A percentile compares a stretch with the other conserved stretches of the same genome.
phyloP scores from a whole-genome alignment of 2,888 invertebrate species.

The Hylaea fasciaria region DNA sequence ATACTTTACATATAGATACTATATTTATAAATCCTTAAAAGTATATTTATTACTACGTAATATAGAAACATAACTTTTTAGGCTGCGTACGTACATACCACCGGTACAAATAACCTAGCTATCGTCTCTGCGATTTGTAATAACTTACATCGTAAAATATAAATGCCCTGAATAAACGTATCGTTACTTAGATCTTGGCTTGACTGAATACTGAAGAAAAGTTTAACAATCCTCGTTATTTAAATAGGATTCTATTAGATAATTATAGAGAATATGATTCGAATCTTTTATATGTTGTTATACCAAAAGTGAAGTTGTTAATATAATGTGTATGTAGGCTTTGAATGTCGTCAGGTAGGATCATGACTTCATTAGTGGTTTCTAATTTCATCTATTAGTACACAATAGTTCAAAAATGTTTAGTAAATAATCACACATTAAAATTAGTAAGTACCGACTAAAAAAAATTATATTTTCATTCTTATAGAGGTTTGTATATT shows the following conservation, averaged over 20 bases:
- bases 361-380: conserved; percentile 39
- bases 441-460: not conserved
- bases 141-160: not conserved
- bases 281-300: conserved; percentile 73
- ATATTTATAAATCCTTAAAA: conserved; percentile 38
- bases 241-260: conserved; percentile 51
- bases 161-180: conserved; percentile 40
- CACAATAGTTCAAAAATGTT: conserved; percentile 6
- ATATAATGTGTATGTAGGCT: conserved; percentile 48
- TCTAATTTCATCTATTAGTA: conserved; percentile 6
- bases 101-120: conserved; percentile 1
- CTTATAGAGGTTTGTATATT: no score
- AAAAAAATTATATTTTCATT: no score
- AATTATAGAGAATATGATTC: conserved; percentile 71
- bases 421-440: conserved; percentile 1
- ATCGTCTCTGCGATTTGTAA: not conserved
- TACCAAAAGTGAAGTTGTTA: conserved; percentile 64
- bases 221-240: conserved; percentile 50
- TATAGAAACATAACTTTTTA: conserved; percentile 12
- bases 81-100: conserved; percentile 6
- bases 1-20: conserved; percentile 23
- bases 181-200: conserved; percentile 55
- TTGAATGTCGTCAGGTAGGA: conserved; percentile 63
- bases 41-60: conserved; percentile 34
- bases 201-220: conserved; percentile 60